Conservation (phyloP, 1,140 invertebrate species). For the roundworm (Caenorhabditis elegans) region DNA sequence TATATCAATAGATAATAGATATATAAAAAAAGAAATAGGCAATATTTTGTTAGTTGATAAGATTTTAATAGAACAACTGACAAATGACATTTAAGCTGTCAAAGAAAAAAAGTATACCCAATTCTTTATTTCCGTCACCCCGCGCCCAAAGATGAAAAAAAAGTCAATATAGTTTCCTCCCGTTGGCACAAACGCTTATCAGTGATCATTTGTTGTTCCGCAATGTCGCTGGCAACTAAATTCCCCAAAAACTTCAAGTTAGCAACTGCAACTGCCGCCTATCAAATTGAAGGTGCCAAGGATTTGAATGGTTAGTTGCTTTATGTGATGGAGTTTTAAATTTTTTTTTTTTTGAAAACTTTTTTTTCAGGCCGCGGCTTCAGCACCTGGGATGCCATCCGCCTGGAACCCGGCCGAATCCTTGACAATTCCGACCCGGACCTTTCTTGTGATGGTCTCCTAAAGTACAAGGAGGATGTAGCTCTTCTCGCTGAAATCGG, state of each 20-base stretch:
- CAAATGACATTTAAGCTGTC: too few relatives aligned
- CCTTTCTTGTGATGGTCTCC: constrained; percentile 49
- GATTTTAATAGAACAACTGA: too few relatives aligned
- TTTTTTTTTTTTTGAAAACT: too few relatives aligned
- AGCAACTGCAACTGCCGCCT: constrained; percentile 68
- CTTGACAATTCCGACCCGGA: constrained; percentile 46
- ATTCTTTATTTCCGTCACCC: too few relatives aligned
- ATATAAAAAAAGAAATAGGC: too few relatives aligned
- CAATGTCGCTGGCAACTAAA: constrained; percentile 8
- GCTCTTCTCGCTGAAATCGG: constrained; percentile 42
- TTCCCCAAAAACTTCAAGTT: constrained; percentile 68
- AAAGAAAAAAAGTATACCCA: too few relatives aligned
- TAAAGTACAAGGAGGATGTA: constrained; percentile 54
- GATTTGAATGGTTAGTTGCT: background rate
- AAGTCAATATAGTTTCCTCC: too few relatives aligned
- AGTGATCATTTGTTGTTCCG: background rate
- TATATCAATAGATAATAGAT: too few relatives aligned
- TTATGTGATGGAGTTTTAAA: too few relatives aligned
- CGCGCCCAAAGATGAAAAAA: too few relatives aligned
- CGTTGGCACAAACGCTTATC: too few relatives aligned
- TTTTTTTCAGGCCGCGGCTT: constrained; percentile 54
- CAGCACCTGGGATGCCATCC: constrained; percentile 54
- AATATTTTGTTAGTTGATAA: too few relatives aligned
- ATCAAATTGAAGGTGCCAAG: constrained; percentile 68
- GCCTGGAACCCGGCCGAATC: constrained; percentile 30